phyloP scores from a whole-genome alignment of 2,113 vertebrate species.

The Euleptes europaea region DNA sequence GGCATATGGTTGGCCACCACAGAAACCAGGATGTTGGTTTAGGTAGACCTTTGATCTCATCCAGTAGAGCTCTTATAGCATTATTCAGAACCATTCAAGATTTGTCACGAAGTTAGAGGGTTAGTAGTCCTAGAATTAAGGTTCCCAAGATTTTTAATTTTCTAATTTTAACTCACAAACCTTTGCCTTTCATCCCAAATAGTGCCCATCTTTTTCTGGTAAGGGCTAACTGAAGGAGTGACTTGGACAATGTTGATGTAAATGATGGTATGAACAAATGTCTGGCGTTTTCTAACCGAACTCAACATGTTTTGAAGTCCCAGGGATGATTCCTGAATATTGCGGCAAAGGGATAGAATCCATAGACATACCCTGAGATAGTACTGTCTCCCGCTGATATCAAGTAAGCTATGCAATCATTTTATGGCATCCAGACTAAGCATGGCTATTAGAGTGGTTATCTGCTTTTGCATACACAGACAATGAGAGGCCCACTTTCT shows the following conservation, averaged over 20 bases:
- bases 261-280: neutral
- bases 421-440: conserved; percentile 22
- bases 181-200: neutral
- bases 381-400: conserved; percentile 1
- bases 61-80: no score
- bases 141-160: neutral
- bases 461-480: neutral
- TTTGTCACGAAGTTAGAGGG: neutral
- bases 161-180: neutral
- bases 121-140: neutral
- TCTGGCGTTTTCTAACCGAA: neutral
- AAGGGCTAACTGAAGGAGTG: neutral
- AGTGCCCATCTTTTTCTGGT: neutral
- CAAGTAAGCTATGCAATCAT: neutral
- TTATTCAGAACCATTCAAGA: neutral
- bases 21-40: no score
- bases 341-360: neutral
- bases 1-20: no score
- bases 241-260: neutral
- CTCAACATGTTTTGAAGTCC: neutral
- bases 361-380: neutral
- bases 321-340: neutral
- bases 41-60: no score
- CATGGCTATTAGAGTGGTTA: conserved; percentile 2
- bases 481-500: neutral